phyloP scores from a whole-genome alignment of 1,140 invertebrate genomes.

The Tribolium madens region DNA sequence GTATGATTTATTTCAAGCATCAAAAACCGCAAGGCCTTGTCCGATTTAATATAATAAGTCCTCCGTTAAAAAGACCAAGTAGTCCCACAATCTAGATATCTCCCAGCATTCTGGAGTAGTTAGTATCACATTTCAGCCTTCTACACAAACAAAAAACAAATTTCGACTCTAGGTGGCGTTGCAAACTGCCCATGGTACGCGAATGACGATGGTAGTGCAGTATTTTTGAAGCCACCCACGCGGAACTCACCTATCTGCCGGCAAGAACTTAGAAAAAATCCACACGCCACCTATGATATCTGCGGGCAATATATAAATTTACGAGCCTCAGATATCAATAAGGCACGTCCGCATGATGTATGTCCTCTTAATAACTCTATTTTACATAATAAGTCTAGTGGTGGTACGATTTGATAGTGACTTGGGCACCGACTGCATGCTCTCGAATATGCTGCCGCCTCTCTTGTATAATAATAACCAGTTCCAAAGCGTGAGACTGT shows the following conservation, averaged over 20 bases:
- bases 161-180: not conserved
- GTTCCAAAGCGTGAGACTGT: conserved; percentile 56
- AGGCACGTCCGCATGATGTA: conserved; percentile 44
- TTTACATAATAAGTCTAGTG: conserved; percentile 46
- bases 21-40: too few relatives aligned
- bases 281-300: conserved; percentile 42
- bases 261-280: conserved; percentile 9
- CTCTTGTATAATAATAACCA: conserved; percentile 52
- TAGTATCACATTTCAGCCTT: conserved; percentile 2
- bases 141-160: not conserved
- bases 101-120: conserved; percentile 1
- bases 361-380: conserved; percentile 47
- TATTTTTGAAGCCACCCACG: conserved; percentile 41
- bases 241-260: conserved; percentile 15
- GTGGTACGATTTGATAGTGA: conserved; percentile 34
- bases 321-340: conserved; percentile 46
- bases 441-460: conserved; percentile 31
- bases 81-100: not conserved
- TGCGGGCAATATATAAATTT: conserved; percentile 40
- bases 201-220: not conserved
- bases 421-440: conserved; percentile 9
- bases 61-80: too few relatives aligned
- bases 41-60: too few relatives aligned
- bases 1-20: too few relatives aligned
- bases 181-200: conserved; percentile 12